phyloP scores from a whole-genome alignment of 2,888 invertebrate species.

The Leptopilina myrica region DNA sequence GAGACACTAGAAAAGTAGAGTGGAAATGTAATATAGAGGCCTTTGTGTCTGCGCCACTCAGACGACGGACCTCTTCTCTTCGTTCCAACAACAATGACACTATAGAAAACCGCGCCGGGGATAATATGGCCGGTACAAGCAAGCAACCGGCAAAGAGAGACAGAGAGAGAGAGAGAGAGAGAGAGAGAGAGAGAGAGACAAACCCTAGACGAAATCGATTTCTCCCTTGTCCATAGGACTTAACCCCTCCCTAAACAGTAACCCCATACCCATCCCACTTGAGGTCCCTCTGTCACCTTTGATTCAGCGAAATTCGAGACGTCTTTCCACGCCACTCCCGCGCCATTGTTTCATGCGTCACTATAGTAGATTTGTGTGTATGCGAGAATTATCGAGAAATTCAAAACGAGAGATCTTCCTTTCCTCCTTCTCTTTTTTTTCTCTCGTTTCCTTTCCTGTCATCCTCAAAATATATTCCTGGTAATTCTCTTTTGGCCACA shows the following conservation, averaged over 20 bases:
- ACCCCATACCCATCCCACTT: slow-evolving; percentile 25
- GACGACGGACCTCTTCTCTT: slow-evolving; percentile 58
- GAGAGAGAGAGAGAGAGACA: slow-evolving; percentile 38
- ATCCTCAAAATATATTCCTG: slow-evolving; percentile 7
- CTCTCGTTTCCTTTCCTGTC: background rate
- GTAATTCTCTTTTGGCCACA: slow-evolving; percentile 26
- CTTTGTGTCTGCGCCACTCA: slow-evolving; percentile 72
- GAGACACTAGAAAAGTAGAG: slow-evolving; percentile 68
- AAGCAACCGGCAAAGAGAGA: slow-evolving; percentile 42
- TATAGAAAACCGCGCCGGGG: slow-evolving; percentile 66
- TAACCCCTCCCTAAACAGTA: slow-evolving; percentile 44
- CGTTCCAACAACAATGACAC: slow-evolving; percentile 72
- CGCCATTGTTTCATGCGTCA: slow-evolving; percentile 73
- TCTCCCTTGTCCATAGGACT: slow-evolving; percentile 54
- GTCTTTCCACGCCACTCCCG: slow-evolving; percentile 71
- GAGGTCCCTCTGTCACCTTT: slow-evolving; percentile 66
- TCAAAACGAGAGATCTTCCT: slow-evolving; percentile 63
- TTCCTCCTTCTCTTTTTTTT: slow-evolving; percentile 25
- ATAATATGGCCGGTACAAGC: slow-evolving; percentile 58
- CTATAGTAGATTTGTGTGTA: slow-evolving; percentile 55
- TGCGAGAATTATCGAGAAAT: slow-evolving; percentile 68
- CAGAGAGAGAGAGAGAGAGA: slow-evolving; percentile 25
- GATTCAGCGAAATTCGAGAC: slow-evolving; percentile 77
- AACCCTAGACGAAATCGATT: slow-evolving; percentile 71
- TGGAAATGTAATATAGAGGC: slow-evolving; percentile 73